Evolutionary conservation across 2,888 invertebrate genomes (phyloP).

Genomic region (Merodon equestris): DNA sequence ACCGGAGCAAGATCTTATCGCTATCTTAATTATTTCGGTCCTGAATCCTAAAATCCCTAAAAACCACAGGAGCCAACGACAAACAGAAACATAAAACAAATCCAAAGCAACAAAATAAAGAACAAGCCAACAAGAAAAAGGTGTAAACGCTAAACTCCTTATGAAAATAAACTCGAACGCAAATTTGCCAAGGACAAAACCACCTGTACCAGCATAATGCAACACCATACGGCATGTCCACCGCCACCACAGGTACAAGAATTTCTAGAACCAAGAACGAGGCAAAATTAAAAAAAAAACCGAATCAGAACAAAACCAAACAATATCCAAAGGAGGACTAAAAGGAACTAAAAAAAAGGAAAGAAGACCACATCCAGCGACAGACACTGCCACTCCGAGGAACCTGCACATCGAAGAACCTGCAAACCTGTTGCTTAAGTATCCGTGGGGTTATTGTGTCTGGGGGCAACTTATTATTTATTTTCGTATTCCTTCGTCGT

Average conservation of each 20-base stretch:
- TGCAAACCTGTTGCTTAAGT: slow-evolving; percentile 67
- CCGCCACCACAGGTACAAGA: slow-evolving; percentile 66
- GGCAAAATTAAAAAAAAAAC: slow-evolving; percentile 9
- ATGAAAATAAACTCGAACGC: slow-evolving; percentile 59
- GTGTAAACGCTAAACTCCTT: slow-evolving; percentile 49
- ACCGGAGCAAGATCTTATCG: too few relatives aligned
- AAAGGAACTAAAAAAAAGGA: slow-evolving; percentile 33
- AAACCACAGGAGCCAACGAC: slow-evolving; percentile 22
- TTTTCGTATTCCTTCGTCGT: slow-evolving; percentile 68
- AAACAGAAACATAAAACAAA: not conserved
- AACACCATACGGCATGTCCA: slow-evolving; percentile 61
- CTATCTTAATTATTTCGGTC: too few relatives aligned
- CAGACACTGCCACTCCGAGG: slow-evolving; percentile 49
- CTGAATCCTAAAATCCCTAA: too few relatives aligned
- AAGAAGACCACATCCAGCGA: slow-evolving; percentile 46
- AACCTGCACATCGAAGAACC: slow-evolving; percentile 62
- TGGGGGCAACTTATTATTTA: slow-evolving; percentile 69
- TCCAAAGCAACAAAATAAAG: not conserved
- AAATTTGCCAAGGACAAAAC: slow-evolving; percentile 73
- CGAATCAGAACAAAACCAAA: slow-evolving; percentile 15
- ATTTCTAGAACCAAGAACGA: slow-evolving; percentile 44
- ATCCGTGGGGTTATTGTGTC: slow-evolving; percentile 67
- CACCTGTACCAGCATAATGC: slow-evolving; percentile 78
- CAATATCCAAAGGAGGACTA: slow-evolving; percentile 8
- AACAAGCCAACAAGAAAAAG: slow-evolving; percentile 6